phyloP scores from a whole-genome alignment of 2,888 invertebrate genomes.

The Sphinx pinastri region DNA sequence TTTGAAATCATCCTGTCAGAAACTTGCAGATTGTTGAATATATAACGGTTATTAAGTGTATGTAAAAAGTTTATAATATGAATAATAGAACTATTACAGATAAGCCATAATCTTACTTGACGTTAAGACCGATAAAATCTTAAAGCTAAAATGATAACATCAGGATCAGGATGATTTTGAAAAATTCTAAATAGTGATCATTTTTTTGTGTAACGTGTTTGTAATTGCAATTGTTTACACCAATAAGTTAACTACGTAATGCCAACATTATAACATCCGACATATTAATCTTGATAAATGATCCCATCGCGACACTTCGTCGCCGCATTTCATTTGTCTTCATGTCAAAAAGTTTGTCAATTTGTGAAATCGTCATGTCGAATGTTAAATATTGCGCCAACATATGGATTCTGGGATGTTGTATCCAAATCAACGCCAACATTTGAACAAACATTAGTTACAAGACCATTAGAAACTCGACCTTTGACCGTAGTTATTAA shows the following conservation, averaged over 20 bases:
- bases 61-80: not conserved
- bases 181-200: no score
- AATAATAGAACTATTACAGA: not conserved
- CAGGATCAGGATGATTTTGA: no score
- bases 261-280: not conserved
- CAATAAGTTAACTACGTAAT: not conserved
- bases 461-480: slow-evolving; percentile 5
- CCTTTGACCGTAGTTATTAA: not conserved
- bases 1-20: not conserved
- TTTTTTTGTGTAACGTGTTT: no score
- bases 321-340: slow-evolving; percentile 17
- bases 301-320: not conserved
- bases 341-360: slow-evolving; percentile 10
- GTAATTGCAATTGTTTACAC: no score
- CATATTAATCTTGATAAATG: not conserved
- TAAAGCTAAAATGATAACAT: no score
- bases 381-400: not conserved
- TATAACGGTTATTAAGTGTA: not conserved
- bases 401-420: slow-evolving; percentile 1
- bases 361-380: slow-evolving; percentile 16
- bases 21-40: not conserved
- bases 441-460: slow-evolving; percentile 17
- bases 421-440: slow-evolving; percentile 18
- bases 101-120: not conserved
- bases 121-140: no score